A percentile compares a stretch with the other conserved stretches of the same genome.
Conservation (phyloP, 2,113 vertebrate genomes). For the Callipepla squamata region DNA sequence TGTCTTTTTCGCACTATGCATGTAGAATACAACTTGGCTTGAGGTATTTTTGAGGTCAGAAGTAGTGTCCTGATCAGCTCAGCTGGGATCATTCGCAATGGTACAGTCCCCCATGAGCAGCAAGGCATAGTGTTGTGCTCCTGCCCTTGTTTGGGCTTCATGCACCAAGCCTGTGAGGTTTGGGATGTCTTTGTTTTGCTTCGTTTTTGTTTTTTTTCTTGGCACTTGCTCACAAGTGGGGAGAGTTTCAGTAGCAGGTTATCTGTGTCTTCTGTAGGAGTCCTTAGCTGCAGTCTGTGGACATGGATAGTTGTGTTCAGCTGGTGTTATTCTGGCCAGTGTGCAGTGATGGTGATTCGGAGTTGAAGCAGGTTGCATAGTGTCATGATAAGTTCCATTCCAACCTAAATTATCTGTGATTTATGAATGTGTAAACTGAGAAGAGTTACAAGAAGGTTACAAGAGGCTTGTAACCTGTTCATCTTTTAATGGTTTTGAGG, state of each 20-base stretch:
- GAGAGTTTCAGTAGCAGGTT: neutral
- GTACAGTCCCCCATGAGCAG: fast-evolving
- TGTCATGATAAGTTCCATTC: neutral
- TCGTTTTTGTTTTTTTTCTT: neutral
- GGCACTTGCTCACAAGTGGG: neutral
- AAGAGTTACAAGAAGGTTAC: neutral
- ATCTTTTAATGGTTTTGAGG: neutral
- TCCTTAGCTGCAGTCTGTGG: neutral
- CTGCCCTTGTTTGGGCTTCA: neutral
- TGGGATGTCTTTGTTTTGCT: neutral
- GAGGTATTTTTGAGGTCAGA: neutral
- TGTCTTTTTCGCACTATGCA: fast-evolving
- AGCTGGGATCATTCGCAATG: fast-evolving
- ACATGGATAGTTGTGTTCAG: neutral
- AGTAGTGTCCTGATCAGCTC: neutral
- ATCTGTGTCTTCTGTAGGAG: neutral
- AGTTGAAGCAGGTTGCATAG: neutral
- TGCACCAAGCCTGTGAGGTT: fast-evolving
- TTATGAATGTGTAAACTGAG: neutral
- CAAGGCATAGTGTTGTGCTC: fast-evolving
- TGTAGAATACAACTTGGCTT: neutral
- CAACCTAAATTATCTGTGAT: neutral
- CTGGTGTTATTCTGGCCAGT: neutral
- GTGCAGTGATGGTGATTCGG: fast-evolving
- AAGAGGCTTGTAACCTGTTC: neutral